These are phyloP conservation scores for Caerostris extrusa DNA, from an alignment of 1,140 invertebrate species.

Conservation along the genomic window DNA sequence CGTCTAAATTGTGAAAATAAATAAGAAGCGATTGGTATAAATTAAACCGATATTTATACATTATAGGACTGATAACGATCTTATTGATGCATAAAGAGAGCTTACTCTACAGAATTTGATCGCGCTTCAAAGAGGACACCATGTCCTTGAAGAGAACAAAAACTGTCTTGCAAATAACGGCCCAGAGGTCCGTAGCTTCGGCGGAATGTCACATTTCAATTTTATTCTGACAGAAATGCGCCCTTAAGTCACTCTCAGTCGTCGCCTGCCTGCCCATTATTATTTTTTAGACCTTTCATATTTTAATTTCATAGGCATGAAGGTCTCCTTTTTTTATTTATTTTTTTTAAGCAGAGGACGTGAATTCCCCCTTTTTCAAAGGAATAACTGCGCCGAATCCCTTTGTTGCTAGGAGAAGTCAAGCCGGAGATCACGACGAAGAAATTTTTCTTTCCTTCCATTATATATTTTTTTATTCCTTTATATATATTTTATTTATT, in stretches of 20 bases:
- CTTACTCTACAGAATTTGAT: neutral
- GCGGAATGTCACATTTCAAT: conserved; percentile 30
- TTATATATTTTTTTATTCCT: neutral
- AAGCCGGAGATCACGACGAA: conserved; percentile 25
- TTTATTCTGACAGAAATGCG: conserved; percentile 31
- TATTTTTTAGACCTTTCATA: conserved; percentile 23
- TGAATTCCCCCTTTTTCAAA: neutral
- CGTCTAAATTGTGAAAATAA: too few relatives aligned
- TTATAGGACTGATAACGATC: too few relatives aligned
- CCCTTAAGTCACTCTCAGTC: conserved; percentile 14
- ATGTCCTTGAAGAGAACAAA: neutral
- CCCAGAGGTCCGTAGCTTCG: neutral
- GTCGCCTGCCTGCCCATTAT: conserved; percentile 21
- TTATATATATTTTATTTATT: neutral
- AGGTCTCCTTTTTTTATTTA: neutral
- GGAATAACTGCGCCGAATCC: conserved; percentile 12
- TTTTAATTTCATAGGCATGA: conserved; percentile 20
- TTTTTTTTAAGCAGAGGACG: neutral
- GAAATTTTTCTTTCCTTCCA: neutral
- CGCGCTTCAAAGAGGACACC: neutral
- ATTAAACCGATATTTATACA: too few relatives aligned
- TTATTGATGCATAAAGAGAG: neutral
- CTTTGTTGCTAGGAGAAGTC: conserved; percentile 20
- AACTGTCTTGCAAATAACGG: neutral
- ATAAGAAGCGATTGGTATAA: too few relatives aligned